phyloP scores from a whole-genome alignment of 2,113 vertebrate species.

The Pterocles orientalis region DNA sequence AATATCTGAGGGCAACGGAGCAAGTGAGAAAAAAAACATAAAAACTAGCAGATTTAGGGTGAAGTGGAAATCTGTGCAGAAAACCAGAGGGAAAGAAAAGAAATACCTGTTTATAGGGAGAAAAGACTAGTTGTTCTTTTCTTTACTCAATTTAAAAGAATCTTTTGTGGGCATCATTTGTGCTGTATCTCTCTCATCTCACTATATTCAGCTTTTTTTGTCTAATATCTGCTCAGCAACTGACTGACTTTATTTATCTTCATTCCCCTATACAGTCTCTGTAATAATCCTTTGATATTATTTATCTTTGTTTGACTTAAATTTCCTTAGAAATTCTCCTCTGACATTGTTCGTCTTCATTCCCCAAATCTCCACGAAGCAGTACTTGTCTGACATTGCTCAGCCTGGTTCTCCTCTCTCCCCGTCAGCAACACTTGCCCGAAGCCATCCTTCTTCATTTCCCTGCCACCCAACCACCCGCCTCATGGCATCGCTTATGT shows the following conservation, averaged over 20 bases:
- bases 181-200: neutral
- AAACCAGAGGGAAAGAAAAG: neutral
- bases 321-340: conserved; percentile 50
- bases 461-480: neutral
- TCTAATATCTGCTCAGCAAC: neutral
- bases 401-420: neutral
- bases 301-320: conserved; percentile 68
- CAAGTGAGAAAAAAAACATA: neutral
- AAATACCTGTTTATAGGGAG: neutral
- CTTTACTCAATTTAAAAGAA: neutral
- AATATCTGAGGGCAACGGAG: neutral
- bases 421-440: neutral
- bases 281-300: conserved; percentile 32
- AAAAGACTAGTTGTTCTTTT: neutral
- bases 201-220: conserved; percentile 34
- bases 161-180: neutral
- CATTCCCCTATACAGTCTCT: conserved; percentile 6
- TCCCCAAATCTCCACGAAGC: neutral
- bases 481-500: neutral
- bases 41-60: neutral
- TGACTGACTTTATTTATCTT: conserved; percentile 50
- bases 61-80: neutral
- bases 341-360: conserved; percentile 34
- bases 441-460: conserved; percentile 57
- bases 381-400: conserved; percentile 28